These are phyloP conservation scores for Fulica atra DNA, from an alignment of 2,113 vertebrate genomes.

Conservation along the genomic window DNA sequence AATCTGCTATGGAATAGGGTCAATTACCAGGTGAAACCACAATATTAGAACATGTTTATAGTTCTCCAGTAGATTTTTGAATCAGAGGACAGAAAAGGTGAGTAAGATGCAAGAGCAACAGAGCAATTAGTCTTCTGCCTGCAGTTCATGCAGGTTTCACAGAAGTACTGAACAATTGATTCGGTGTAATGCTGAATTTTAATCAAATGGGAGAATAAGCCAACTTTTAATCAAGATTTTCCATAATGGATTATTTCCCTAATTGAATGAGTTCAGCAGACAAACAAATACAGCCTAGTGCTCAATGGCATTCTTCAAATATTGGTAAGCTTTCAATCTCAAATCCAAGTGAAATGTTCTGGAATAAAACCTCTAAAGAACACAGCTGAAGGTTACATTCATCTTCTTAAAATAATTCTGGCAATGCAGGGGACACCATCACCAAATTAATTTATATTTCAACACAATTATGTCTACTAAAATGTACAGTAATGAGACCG, in stretches of 20 bases:
- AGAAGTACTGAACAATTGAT: slow-evolving; percentile 72
- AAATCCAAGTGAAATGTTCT: slow-evolving; percentile 12
- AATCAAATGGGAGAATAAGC: slow-evolving; percentile 71
- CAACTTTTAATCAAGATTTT: slow-evolving; percentile 77
- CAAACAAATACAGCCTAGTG: slow-evolving; percentile 59
- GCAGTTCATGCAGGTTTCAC: slow-evolving; percentile 33
- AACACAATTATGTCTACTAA: slow-evolving; percentile 16
- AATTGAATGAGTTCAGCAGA: slow-evolving; percentile 70
- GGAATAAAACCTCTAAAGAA: slow-evolving; percentile 52
- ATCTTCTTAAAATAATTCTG: slow-evolving; percentile 52
- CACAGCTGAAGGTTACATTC: slow-evolving; percentile 66
- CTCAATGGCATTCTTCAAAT: slow-evolving; percentile 68
- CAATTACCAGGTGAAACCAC: background rate
- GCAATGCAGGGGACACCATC: background rate
- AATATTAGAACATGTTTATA: background rate
- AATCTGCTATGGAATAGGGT: background rate
- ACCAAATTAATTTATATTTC: slow-evolving; percentile 51
- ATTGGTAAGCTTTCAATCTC: slow-evolving; percentile 74
- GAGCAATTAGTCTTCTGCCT: slow-evolving; percentile 63
- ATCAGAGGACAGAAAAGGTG: slow-evolving; percentile 66
- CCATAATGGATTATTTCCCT: slow-evolving; percentile 75
- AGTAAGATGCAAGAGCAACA: slow-evolving; percentile 24
- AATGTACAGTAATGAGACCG: slow-evolving; percentile 13
- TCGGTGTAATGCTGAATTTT: slow-evolving; percentile 70
- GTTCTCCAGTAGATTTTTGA: slow-evolving; percentile 14